Conservation (phyloP, 2,797 vertebrate species). For the Coregonus ussuriensis region DNA sequence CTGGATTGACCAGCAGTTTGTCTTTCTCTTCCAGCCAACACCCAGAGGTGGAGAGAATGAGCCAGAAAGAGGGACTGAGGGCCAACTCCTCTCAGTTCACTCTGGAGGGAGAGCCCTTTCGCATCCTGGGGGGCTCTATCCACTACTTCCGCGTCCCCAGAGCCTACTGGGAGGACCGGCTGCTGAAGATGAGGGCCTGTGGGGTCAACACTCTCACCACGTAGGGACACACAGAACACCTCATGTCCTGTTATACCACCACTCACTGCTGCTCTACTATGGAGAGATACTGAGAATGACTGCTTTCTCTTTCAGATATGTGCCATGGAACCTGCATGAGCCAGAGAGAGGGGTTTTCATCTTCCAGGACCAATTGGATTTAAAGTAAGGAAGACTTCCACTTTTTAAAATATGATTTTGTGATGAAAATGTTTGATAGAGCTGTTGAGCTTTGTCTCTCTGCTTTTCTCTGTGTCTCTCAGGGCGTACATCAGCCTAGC, state of each 20-base stretch:
- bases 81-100: conserved; percentile 77
- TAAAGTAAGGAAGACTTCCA: conserved; percentile 70
- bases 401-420: not conserved
- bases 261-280: not conserved
- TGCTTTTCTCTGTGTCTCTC: conserved; percentile 29
- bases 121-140: conserved; percentile 86
- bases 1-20: too few species aligned
- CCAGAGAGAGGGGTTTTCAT: conserved; percentile 81
- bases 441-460: not conserved
- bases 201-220: conserved; percentile 91
- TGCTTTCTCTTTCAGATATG: conserved; percentile 74
- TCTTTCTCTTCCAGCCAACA: conserved; percentile 35
- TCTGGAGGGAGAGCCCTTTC: conserved; percentile 79
- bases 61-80: conserved; percentile 74
- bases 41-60: conserved; percentile 57
- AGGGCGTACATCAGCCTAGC: conserved; percentile 86
- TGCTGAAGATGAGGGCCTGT: conserved; percentile 89
- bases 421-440: not conserved
- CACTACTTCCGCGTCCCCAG: conserved; percentile 91
- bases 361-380: conserved; percentile 85
- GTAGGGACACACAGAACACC: conserved; percentile 66
- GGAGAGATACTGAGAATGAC: not conserved
- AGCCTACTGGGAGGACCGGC: conserved; percentile 85
- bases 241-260: not conserved
- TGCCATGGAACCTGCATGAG: conserved; percentile 94